These are phyloP conservation scores for Agrilus biguttatus DNA, from an alignment of 2,888 invertebrate species.

Conservation along the genomic window DNA sequence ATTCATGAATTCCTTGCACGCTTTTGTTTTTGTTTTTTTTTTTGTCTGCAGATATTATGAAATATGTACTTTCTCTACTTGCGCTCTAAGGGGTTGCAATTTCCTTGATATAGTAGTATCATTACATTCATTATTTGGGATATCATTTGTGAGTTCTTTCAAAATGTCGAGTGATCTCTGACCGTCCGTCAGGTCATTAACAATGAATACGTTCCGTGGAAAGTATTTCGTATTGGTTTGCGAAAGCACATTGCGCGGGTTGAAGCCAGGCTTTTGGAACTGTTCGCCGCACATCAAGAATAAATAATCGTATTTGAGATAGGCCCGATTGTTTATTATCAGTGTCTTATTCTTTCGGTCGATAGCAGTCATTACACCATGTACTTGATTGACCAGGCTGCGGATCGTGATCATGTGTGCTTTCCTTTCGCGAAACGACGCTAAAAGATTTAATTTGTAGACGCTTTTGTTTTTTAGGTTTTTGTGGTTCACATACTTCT, in stretches of 20 bases:
- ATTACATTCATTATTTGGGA: neutral
- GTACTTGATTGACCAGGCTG: constrained; percentile 37
- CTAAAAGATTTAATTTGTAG: too few species aligned
- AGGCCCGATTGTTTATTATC: constrained; percentile 25
- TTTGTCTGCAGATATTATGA: too few species aligned
- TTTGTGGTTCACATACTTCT: too few species aligned
- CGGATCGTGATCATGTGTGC: too few species aligned
- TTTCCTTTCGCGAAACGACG: too few species aligned
- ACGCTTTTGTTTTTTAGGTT: too few species aligned
- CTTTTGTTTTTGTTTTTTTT: too few species aligned
- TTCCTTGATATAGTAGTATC: too few species aligned
- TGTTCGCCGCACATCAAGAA: constrained; percentile 35
- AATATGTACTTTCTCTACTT: too few species aligned
- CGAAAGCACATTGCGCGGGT: neutral
- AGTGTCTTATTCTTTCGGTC: constrained; percentile 42
- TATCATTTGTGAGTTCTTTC: constrained; percentile 15
- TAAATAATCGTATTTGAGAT: constrained; percentile 31
- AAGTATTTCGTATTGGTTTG: constrained; percentile 18
- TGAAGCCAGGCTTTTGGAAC: constrained; percentile 31
- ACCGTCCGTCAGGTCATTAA: constrained; percentile 39
- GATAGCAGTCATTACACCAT: constrained; percentile 38
- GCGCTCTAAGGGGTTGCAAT: too few species aligned
- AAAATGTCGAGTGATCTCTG: constrained; percentile 26
- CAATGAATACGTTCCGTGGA: constrained; percentile 40
- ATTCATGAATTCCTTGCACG: too few species aligned